Conservation (phyloP, 2,113 vertebrate genomes). For the Myxocyprinus asiaticus region DNA sequence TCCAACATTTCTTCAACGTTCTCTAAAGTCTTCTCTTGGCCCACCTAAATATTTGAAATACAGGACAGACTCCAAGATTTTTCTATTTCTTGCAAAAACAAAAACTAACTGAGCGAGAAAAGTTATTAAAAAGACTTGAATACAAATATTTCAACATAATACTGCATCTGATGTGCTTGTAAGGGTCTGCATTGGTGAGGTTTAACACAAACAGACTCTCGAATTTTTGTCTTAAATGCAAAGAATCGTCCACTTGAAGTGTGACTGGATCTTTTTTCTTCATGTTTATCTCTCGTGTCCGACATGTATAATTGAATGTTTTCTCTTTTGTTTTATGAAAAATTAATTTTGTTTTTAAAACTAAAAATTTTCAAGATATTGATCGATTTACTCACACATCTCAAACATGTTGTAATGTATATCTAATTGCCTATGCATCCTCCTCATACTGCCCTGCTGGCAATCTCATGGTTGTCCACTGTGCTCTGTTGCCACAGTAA, state of each 20-base stretch:
- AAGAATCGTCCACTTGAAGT: conserved; percentile 72
- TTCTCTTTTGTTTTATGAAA: conserved; percentile 24
- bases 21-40: neutral
- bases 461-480: conserved; percentile 21
- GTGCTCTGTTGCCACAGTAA: conserved; percentile 33
- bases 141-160: conserved; percentile 12
- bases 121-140: conserved; percentile 41
- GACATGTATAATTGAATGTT: conserved; percentile 37
- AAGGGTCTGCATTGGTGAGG: conserved; percentile 64
- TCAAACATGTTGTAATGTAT: conserved; percentile 9
- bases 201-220: conserved; percentile 55
- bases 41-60: conserved; percentile 6
- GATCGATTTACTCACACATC: conserved; percentile 33
- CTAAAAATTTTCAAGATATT: neutral
- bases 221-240: conserved; percentile 70
- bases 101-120: conserved; percentile 42
- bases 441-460: conserved; percentile 8
- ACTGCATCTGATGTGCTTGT: conserved; percentile 56
- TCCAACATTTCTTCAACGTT: conserved; percentile 46
- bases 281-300: conserved; percentile 68
- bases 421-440: neutral
- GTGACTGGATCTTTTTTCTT: conserved; percentile 63
- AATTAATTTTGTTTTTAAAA: conserved; percentile 32
- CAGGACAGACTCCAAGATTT: conserved; percentile 42
- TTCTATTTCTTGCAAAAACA: conserved; percentile 53